Percentiles rank a stretch among this genome's conserved stretches.
phyloP scores from a whole-genome alignment of 2,113 vertebrate species.

The Phyllostomus discolor region DNA sequence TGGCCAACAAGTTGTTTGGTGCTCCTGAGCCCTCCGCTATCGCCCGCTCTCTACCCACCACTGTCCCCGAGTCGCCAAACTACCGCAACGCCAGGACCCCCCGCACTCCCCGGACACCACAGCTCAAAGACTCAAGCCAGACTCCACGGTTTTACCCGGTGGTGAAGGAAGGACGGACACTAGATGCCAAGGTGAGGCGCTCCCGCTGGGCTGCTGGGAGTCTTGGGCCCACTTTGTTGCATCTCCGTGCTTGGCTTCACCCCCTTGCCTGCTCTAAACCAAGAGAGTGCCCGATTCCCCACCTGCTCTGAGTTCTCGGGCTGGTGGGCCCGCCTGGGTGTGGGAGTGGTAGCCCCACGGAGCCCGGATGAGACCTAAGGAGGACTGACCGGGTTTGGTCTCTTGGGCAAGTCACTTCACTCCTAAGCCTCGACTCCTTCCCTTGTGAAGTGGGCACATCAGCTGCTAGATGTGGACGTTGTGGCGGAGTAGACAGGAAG shows the following conservation, averaged over 20 bases:
- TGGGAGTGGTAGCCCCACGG: background rate
- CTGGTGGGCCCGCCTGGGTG: background rate
- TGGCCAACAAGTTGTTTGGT: slow-evolving; percentile 98
- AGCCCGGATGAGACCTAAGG: background rate
- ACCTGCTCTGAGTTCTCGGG: background rate
- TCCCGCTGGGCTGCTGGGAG: background rate
- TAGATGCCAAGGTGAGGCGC: slow-evolving; percentile 92
- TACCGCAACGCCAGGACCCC: slow-evolving; percentile 94
- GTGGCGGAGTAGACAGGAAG: background rate
- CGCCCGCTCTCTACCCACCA: slow-evolving; percentile 94
- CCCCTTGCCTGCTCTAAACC: background rate
- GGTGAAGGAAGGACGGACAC: slow-evolving; percentile 95
- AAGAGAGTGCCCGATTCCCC: background rate
- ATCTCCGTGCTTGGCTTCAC: background rate
- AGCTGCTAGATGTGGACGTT: background rate
- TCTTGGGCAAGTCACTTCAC: background rate
- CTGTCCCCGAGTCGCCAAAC: slow-evolving; percentile 96
- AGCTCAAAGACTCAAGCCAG: slow-evolving; percentile 93
- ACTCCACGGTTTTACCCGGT: slow-evolving; percentile 98
- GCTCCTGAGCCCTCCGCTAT: slow-evolving; percentile 92
- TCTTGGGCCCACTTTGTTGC: background rate
- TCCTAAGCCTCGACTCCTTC: background rate
- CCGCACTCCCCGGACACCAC: slow-evolving; percentile 94
- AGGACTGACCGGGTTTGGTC: background rate
- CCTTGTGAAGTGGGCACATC: background rate